phyloP scores from a whole-genome alignment of 2,797 vertebrate species.

The Molossus molossus region DNA sequence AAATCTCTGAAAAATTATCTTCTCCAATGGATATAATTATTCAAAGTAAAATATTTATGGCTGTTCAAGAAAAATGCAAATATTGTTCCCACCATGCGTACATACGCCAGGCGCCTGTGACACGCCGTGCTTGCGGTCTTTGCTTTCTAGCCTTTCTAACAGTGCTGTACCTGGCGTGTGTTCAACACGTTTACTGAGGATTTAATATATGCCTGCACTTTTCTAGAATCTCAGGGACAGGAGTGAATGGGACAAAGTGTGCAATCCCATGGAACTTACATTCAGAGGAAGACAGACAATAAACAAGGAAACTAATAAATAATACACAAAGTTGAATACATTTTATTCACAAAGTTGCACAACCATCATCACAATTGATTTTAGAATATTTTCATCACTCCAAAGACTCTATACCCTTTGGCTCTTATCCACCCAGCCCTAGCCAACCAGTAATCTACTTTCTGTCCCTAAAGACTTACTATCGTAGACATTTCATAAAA shows the following conservation, averaged over 20 bases:
- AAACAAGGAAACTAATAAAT: not conserved
- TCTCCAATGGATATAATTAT: conserved; percentile 72
- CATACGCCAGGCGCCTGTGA: not conserved
- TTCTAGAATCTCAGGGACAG: not conserved
- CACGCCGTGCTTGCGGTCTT: not conserved
- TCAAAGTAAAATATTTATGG: conserved; percentile 73
- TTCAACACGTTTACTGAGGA: not conserved
- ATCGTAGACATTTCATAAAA: not conserved
- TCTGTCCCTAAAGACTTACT: not conserved
- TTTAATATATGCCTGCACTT: not conserved
- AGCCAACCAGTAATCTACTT: not conserved
- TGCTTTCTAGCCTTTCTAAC: not conserved
- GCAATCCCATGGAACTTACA: not conserved
- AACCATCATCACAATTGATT: not conserved
- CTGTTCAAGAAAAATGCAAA: conserved; percentile 52
- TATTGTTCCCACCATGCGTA: not conserved
- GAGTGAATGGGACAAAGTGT: not conserved
- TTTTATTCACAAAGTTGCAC: not conserved
- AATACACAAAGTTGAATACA: too few species aligned
- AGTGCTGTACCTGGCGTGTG: too few species aligned
- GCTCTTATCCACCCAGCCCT: not conserved
- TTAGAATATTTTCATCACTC: not conserved
- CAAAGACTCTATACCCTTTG: not conserved
- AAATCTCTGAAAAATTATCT: conserved; percentile 60
- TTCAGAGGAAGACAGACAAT: not conserved